phyloP scores from a whole-genome alignment of 2,797 vertebrate species.

The Anguilla obscura region DNA sequence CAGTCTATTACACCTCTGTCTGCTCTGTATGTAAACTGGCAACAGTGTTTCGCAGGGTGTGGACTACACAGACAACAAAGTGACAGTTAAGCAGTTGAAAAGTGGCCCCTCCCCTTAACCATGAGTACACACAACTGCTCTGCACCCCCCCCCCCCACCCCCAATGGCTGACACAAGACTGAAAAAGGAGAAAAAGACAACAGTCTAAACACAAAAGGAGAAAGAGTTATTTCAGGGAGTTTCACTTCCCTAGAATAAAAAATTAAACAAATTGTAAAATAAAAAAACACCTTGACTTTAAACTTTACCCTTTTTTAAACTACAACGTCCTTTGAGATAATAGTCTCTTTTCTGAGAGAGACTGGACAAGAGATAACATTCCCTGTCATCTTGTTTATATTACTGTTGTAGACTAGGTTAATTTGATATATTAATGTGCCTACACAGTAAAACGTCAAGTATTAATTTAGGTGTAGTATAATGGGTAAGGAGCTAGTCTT shows the following conservation, averaged over 20 bases:
- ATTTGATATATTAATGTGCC: not conserved
- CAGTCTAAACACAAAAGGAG: not conserved
- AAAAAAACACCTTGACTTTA: not conserved
- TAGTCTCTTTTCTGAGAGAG: not conserved
- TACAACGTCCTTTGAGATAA: not conserved
- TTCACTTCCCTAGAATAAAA: not conserved
- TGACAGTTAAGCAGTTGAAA: constrained; percentile 1
- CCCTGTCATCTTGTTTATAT: too few relatives aligned
- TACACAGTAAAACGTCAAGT: not conserved
- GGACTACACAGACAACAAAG: not conserved
- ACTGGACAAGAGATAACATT: not conserved
- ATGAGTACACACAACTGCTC: not conserved
- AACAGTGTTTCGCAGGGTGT: not conserved
- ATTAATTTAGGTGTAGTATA: too few relatives aligned
- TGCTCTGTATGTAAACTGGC: not conserved
- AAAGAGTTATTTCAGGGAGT: not conserved
- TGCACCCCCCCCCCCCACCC: not conserved
- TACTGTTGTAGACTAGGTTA: not conserved
- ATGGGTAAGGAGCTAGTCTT: too few relatives aligned
- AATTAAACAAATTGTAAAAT: not conserved
- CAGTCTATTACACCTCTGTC: not conserved
- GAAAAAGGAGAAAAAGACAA: not conserved
- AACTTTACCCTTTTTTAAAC: not conserved
- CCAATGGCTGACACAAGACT: not conserved
- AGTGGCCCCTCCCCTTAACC: not conserved